Conservation (phyloP, 2,888 invertebrate genomes). For the Hyppa rectilinea region DNA sequence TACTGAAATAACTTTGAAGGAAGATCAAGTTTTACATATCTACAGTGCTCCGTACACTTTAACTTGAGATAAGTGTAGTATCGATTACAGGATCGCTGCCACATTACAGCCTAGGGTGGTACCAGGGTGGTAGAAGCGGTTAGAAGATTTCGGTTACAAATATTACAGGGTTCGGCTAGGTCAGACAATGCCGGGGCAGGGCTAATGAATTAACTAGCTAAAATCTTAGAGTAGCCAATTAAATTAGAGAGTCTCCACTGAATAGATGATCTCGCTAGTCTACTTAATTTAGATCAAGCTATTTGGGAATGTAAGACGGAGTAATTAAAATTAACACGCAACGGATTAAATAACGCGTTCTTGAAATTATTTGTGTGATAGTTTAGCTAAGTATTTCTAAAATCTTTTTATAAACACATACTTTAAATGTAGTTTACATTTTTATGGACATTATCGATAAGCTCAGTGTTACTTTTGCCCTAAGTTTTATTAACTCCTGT, state of each 20-base stretch:
- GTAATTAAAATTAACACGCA: constrained; percentile 18
- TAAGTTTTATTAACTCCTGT: not conserved
- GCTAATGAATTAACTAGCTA: not conserved
- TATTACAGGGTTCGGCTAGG: not conserved
- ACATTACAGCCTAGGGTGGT: constrained; percentile 20
- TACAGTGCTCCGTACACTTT: constrained; percentile 29
- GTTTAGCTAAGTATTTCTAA: not conserved
- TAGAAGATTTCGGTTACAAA: not conserved
- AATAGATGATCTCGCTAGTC: constrained; percentile 1
- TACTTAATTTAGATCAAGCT: constrained; percentile 11
- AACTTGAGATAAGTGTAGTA: constrained; percentile 57
- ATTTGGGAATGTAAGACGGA: not conserved
- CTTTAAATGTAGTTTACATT: not conserved
- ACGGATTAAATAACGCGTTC: not conserved
- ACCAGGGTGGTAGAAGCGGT: constrained; percentile 6
- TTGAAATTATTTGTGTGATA: not conserved
- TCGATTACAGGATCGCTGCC: constrained; percentile 50
- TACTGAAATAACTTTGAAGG: constrained; percentile 27
- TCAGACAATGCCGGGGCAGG: no score
- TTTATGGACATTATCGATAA: not conserved
- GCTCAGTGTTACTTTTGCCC: not conserved
- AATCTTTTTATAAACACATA: not conserved
- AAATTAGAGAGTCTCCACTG: not conserved
- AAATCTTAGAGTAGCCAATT: constrained; percentile 14
- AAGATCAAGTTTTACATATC: constrained; percentile 48